These are phyloP conservation scores for Epinephelus fuscoguttatus DNA, from an alignment of 2,113 vertebrate genomes.

Conservation along the genomic window DNA sequence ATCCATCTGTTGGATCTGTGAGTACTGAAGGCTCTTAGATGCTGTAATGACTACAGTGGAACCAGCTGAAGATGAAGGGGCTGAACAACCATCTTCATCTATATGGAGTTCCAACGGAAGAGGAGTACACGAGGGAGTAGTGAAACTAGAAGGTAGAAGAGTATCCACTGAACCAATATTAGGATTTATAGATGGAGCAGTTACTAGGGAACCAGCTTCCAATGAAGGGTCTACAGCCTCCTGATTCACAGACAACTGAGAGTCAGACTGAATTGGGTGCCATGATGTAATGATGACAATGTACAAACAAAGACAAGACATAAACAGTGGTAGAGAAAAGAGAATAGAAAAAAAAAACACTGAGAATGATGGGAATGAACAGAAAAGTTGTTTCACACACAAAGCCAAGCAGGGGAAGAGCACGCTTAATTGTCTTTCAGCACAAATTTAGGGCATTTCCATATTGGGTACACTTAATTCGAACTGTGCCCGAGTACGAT, in stretches of 20 bases:
- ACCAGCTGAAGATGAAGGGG: constrained; percentile 19
- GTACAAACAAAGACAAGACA: constrained; percentile 62
- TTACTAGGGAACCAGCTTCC: constrained; percentile 12
- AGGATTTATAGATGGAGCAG: constrained; percentile 20
- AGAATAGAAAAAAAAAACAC: constrained; percentile 66
- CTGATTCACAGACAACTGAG: constrained; percentile 85
- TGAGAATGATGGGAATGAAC: constrained; percentile 40
- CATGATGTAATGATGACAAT: background rate
- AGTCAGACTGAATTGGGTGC: constrained; percentile 86
- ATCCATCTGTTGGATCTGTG: constrained; percentile 53
- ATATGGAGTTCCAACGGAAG: constrained; percentile 71
- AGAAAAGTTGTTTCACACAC: constrained; percentile 7
- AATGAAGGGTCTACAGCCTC: constrained; percentile 69
- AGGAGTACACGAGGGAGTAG: constrained; percentile 33
- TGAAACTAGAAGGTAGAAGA: constrained; percentile 46
- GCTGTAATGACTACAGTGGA: constrained; percentile 28
- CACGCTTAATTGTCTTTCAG: background rate
- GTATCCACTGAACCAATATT: constrained; percentile 34
- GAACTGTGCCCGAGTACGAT: no score
- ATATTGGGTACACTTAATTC: no score
- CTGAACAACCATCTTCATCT: constrained; percentile 76
- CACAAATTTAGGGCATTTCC: background rate
- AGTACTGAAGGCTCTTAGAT: constrained; percentile 52
- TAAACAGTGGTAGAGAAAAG: constrained; percentile 64
- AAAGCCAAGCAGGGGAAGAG: background rate